phyloP scores from a whole-genome alignment of 2,113 vertebrate genomes.

The Calonectris borealis region DNA sequence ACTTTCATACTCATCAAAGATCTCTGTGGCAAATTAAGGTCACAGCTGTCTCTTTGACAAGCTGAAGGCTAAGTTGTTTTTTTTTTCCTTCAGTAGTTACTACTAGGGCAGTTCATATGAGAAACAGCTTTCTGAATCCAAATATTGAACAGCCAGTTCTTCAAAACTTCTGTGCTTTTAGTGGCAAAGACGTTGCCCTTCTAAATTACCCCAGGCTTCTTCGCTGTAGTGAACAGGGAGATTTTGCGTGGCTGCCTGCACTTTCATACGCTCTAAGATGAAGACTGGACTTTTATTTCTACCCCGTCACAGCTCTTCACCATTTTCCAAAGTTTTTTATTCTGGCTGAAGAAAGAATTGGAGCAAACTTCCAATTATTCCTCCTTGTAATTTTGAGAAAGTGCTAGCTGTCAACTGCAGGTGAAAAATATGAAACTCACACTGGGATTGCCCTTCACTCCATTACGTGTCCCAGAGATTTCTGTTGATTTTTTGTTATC shows the following conservation, averaged over 20 bases:
- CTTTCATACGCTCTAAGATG: background rate
- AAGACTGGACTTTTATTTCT: background rate
- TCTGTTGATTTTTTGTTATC: background rate
- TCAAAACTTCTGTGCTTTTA: background rate
- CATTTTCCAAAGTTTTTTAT: background rate
- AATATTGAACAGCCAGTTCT: background rate
- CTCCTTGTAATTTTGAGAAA: background rate
- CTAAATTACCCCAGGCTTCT: background rate
- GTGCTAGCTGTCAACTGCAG: background rate
- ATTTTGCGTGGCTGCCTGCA: background rate
- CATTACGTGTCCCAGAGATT: background rate
- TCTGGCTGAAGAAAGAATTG: background rate
- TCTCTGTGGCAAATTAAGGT: constrained; percentile 46
- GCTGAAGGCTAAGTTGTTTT: background rate
- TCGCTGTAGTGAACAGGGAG: background rate
- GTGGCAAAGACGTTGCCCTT: background rate
- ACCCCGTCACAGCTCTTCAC: background rate
- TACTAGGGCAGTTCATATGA: constrained; percentile 9
- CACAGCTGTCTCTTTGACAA: constrained; percentile 38
- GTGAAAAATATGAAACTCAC: background rate
- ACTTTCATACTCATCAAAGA: constrained; percentile 53
- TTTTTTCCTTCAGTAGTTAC: constrained; percentile 10
- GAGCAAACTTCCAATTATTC: background rate
- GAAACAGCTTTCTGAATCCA: background rate
- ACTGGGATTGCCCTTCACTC: background rate